These are phyloP conservation scores for Andrena flavipes DNA, from an alignment of 2,888 invertebrate genomes.

Conservation along the genomic window DNA sequence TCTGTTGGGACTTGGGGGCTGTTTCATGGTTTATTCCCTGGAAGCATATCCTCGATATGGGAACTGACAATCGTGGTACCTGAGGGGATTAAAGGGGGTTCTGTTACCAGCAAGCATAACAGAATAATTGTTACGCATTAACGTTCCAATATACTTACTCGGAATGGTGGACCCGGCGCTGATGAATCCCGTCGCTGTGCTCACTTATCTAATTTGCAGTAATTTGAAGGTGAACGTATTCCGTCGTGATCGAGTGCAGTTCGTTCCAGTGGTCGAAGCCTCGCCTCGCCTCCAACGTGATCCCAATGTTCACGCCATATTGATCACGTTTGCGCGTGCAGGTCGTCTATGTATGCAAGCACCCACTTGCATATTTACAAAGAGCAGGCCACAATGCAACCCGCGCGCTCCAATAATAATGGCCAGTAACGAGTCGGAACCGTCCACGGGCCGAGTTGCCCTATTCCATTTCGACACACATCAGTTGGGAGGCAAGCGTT, in stretches of 20 bases:
- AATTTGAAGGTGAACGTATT: conserved; percentile 20
- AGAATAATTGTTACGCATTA: neutral
- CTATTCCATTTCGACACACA: conserved; percentile 68
- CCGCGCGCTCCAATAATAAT: conserved; percentile 59
- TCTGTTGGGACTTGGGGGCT: too few species aligned
- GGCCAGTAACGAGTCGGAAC: conserved; percentile 65
- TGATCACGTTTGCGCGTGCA: conserved; percentile 62
- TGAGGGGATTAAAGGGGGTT: too few species aligned
- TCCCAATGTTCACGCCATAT: conserved; percentile 60
- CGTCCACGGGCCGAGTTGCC: conserved; percentile 36
- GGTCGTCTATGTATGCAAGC: conserved; percentile 31
- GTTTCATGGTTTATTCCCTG: too few species aligned
- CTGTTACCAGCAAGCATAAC: too few species aligned
- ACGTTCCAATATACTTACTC: conserved; percentile 16
- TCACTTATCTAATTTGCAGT: conserved; percentile 43
- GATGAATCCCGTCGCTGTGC: conserved; percentile 2
- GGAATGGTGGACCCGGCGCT: conserved; percentile 11
- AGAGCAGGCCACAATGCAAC: conserved; percentile 21
- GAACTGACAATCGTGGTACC: too few species aligned
- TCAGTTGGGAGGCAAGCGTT: conserved; percentile 60
- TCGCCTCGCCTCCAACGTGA: conserved; percentile 37
- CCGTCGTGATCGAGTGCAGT: conserved; percentile 25
- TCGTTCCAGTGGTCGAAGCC: conserved; percentile 22
- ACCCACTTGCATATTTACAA: conserved; percentile 55
- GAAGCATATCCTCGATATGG: too few species aligned